Evolutionary conservation across 2,888 invertebrate species (phyloP), one percentile per base, ranked within the genome.

Genomic region (Lymantria monacha): DNA sequence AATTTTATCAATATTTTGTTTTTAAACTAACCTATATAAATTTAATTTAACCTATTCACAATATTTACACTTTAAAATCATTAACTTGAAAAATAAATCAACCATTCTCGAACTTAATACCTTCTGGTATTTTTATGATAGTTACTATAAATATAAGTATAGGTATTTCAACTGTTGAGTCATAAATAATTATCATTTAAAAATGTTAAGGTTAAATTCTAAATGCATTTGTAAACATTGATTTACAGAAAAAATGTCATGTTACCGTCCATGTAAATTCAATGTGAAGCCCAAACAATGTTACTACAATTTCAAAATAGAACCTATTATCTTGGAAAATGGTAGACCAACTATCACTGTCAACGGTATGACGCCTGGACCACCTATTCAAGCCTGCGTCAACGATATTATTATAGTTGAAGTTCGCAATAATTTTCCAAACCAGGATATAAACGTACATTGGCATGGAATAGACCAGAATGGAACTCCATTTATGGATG

Each of bases 331-430:
- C 9, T 68, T 66, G 41, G 81, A 83, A 38, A 79, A 85, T 53
- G 84, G 83, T 2, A 74, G 63, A 51, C 74, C 83, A 22, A 69
- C 72, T 0, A 65, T 92, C 3, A 74, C 83, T 1, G 69, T 92
- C 41, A 91, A 91, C 47, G 84, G 85, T 0, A 70, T 80, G 46
- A 73, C 79, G 1, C 92, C 92, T 7, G 93, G 93, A 3, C 93
- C 93, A 2, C 63, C 92, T 0, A 92, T 93, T 33, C 91, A 94
- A 76, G 94, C 95, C 2, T 95, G 95, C 71, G 91, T 94, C 44
- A 94, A 95, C 66, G 96, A 96, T 70, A 92, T 94, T 36, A 85
- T 96, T 2, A 91, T 95, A 0, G 94, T 96, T 0, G 95, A 95
- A 74, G 94, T 96, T 0, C 87, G 92, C 46, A 96, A 96, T 71